Percentiles rank a stretch among this genome's conserved stretches.
phyloP scores from a whole-genome alignment of 2,113 vertebrate species.

The Poeciliopsis prolifica region DNA sequence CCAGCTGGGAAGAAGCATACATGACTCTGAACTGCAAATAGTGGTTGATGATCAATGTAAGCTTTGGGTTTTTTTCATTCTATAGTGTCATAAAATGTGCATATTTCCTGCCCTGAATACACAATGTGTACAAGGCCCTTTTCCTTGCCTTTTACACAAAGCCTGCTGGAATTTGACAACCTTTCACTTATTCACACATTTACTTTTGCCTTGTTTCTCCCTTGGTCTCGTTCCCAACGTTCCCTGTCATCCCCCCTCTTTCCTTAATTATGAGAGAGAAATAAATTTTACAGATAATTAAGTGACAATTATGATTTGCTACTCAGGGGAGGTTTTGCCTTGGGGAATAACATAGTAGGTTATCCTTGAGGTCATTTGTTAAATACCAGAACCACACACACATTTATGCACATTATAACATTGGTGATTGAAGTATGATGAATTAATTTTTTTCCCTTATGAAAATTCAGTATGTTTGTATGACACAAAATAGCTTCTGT shows the following conservation, averaged over 20 bases:
- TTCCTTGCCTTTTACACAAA: neutral
- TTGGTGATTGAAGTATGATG: slow-evolving; percentile 40
- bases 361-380: slow-evolving; percentile 70
- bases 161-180: neutral
- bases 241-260: slow-evolving; percentile 35
- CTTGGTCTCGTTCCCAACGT: slow-evolving; percentile 16
- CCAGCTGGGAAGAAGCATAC: neutral
- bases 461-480: slow-evolving; percentile 53
- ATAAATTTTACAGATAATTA: slow-evolving; percentile 72
- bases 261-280: slow-evolving; percentile 72
- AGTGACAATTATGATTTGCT: slow-evolving; percentile 66
- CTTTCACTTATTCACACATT: neutral
- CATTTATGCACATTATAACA: slow-evolving; percentile 4
- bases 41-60: neutral
- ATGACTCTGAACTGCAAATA: neutral
- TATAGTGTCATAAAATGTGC: neutral
- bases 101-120: neutral
- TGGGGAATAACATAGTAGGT: slow-evolving; percentile 63
- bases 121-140: neutral
- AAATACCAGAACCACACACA: slow-evolving; percentile 43
- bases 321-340: slow-evolving; percentile 57
- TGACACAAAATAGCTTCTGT: slow-evolving; percentile 24
- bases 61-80: neutral
- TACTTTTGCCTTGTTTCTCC: slow-evolving; percentile 26
- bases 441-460: slow-evolving; percentile 33